Base-by-base conservation (phyloP, 2,797 vertebrate species). In the Sebastolobus alascanus region DNA sequence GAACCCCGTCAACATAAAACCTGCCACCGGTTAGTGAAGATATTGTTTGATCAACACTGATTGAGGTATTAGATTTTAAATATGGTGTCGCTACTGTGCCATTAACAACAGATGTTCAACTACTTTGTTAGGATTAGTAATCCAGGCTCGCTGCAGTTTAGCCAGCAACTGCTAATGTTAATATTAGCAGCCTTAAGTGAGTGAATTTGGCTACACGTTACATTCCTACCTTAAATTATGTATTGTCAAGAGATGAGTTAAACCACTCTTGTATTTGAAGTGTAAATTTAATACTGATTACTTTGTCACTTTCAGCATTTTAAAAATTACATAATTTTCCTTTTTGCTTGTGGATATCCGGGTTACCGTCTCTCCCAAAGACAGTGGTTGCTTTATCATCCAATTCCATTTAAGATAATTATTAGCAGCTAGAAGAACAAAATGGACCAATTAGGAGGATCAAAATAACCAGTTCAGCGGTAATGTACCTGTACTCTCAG, bases 161-260 rank as follows among this genome's bases (percentile, higher is more conserved):
- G 43, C 33, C 25, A 74, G 50, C 13, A 66, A 27, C 73, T 65
- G 46, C 38, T 37, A 68, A 75, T 63, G 25, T 20, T 69, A 65
- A 65, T 31, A 73, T 79, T 60, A 73, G 35, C 50, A 38, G 55
- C 68, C 72, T 76, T 63, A 68, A 69, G 33, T 70, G 7, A 54
- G 52, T n/a, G 16, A 43, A 68, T 37, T 43, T 65, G 68, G 52
- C 31, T 2, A 4, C 38, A 25, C 4, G 43, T 80, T 56, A 59
- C 8, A 79, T 52, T 69, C 18, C 55, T 75, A 16, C 25, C 11
- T 54, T n/a, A 13, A 64, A 13, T 22, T 31, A 77, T 38, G 43
- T 22, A 37, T 40, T 60, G 59, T 70, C 2, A 9, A 31, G 22
- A 46, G 35, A 54, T 20, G n/a, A 10, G 20, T 38, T n/a, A 35